Evolutionary conservation across 1,140 invertebrate genomes (phyloP).

Genomic region (Oreohelix idahoensis): DNA sequence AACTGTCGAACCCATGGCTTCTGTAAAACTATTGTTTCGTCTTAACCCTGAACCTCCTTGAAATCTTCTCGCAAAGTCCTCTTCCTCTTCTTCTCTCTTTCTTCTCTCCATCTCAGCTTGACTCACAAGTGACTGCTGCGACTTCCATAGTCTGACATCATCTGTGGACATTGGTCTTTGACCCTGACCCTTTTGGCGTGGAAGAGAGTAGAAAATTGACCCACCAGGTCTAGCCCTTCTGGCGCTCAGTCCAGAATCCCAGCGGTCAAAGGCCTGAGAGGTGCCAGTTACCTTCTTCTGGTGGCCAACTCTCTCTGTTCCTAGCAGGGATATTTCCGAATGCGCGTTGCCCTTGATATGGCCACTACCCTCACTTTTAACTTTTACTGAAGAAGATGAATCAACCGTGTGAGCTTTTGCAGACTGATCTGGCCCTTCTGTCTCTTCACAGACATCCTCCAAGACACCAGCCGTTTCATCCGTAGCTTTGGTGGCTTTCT

Average conservation of each 20-base stretch:
- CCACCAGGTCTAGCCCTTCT: not conserved
- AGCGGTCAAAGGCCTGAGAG: not conserved
- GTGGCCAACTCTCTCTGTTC: constrained; percentile 39
- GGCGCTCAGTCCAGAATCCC: not conserved
- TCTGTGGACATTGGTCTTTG: constrained; percentile 37
- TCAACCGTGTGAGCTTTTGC: not conserved
- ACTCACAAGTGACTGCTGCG: constrained; percentile 40
- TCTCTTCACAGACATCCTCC: not conserved
- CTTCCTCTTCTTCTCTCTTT: not conserved
- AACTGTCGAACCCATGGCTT: not conserved
- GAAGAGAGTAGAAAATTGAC: not conserved
- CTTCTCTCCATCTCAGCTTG: constrained; percentile 19
- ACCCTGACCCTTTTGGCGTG: constrained; percentile 11
- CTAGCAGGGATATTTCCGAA: constrained; percentile 46
- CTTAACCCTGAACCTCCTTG: not conserved
- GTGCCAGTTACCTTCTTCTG: constrained; percentile 27
- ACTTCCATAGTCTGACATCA: constrained; percentile 36
- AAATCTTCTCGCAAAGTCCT: not conserved
- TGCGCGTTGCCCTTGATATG: constrained; percentile 13
- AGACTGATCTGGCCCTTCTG: not conserved
- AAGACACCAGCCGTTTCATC: not conserved
- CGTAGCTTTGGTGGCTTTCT: not conserved
- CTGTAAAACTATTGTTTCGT: constrained; percentile 13
- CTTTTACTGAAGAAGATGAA: not conserved
- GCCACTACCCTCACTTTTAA: not conserved